Base-by-base conservation (phyloP, 2,888 invertebrate species). In the Drosophila birchii region DNA sequence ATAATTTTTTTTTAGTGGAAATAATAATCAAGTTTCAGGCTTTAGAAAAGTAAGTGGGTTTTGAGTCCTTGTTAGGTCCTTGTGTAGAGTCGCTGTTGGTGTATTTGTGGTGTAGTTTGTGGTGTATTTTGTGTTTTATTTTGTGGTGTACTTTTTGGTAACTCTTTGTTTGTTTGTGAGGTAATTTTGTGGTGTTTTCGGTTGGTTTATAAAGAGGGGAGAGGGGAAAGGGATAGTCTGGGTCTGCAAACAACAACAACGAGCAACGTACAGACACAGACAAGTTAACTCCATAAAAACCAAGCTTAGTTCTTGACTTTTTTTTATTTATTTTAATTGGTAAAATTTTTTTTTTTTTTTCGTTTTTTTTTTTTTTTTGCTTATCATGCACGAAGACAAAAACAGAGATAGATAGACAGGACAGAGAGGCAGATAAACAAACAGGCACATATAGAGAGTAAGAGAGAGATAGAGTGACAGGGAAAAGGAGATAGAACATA, bases 201-300 rank as follows among this genome's bases (percentile, higher is more conserved):
- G 36, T 5, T 1, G 55, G 36, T 16, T 29, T 56, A 38, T 56
- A 56, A 47, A 12, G 14, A 18, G 55, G 29, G n/a, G n/a, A n/a
- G n/a, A 36, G 39, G 38, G 38, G 39, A 43, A n/a, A 26, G 12
- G 73, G 38, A 38, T 39, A 53, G 58, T 56, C 60, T 49, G 71
- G 63, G 43, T 73, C 72, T 64, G 54, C 75, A 68, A 59, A 71
- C 75, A 84, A 83, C 78, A 81, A 69, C 68, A 74, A 78, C 71
- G 60, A 79, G 57, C 64, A 80, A 78, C 58, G 59, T 58, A 81
- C 60, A 78, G 56, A 69, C 45, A 56, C 54, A 68, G 62, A 62
- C 78, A 75, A 75, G 49, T 44, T 45, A 64, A 53, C 56, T 41
- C 38, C 66, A 38, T 41, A 78, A 57, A 67, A 70, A 45, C 47